phyloP scores from a whole-genome alignment of 1,140 invertebrate genomes.

The Neuroterus valhalla region DNA sequence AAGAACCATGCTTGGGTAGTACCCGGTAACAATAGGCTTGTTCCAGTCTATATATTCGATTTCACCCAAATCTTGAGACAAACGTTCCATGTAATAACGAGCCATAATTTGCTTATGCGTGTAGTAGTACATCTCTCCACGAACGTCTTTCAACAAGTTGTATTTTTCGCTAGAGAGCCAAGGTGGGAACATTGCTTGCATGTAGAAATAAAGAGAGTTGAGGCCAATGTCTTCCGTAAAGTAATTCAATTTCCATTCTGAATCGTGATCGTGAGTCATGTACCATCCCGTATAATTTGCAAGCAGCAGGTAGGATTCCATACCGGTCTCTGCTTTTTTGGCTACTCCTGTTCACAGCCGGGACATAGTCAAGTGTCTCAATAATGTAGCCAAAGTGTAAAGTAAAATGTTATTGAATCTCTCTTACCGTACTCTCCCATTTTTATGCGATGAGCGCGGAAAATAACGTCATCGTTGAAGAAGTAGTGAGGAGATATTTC shows the following conservation, averaged over 20 bases:
- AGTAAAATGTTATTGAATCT: conserved; percentile 40
- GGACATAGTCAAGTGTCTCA: conserved; percentile 2
- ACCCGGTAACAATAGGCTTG: conserved; percentile 77
- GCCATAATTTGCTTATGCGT: conserved; percentile 78
- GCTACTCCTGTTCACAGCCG: conserved; percentile 43
- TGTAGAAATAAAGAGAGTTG: conserved; percentile 82
- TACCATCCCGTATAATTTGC: conserved; percentile 76
- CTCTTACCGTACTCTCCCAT: conserved; percentile 57
- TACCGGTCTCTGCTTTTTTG: conserved; percentile 12
- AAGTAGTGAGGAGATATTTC: conserved; percentile 82
- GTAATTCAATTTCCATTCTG: conserved; percentile 77
- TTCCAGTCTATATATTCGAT: conserved; percentile 77
- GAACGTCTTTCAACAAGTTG: conserved; percentile 73
- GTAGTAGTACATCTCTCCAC: conserved; percentile 80
- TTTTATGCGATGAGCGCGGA: conserved; percentile 78
- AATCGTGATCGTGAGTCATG: conserved; percentile 69
- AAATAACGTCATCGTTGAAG: conserved; percentile 78
- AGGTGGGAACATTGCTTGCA: conserved; percentile 78
- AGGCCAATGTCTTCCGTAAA: conserved; percentile 83
- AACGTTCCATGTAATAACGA: conserved; percentile 82
- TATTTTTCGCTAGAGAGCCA: conserved; percentile 76
- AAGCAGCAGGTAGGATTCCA: conserved; percentile 57
- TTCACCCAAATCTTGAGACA: conserved; percentile 79
- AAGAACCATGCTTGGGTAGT: conserved; percentile 78
- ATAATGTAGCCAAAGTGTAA: background rate